These are phyloP conservation scores for Dicycla oo DNA, from an alignment of 2,888 invertebrate species.

Conservation along the genomic window DNA sequence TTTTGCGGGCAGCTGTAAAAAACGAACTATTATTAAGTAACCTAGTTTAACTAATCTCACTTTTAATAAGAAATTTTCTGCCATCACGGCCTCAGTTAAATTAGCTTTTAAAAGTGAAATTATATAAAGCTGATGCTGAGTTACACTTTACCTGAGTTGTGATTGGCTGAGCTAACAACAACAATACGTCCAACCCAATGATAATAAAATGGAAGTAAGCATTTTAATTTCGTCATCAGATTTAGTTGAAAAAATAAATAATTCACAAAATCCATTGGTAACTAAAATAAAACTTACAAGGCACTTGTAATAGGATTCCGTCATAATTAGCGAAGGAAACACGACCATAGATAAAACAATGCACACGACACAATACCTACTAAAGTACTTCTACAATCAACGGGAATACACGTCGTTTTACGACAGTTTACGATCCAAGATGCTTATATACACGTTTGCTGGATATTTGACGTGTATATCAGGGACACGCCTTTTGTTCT, in stretches of 20 bases:
- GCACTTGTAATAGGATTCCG: not conserved
- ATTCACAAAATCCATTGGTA: too few relatives aligned
- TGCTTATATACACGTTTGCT: constrained; percentile 8
- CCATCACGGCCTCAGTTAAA: not conserved
- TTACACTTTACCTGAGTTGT: not conserved
- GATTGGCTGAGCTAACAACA: not conserved
- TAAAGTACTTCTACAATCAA: constrained; percentile 24
- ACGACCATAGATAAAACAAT: constrained; percentile 2
- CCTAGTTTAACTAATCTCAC: not conserved
- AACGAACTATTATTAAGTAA: not conserved
- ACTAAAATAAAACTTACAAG: not conserved
- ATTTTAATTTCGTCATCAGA: not conserved
- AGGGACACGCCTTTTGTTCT: constrained; percentile 57
- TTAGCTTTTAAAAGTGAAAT: not conserved
- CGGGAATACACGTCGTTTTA: constrained; percentile 36
- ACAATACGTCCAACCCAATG: not conserved
- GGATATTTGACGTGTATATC: constrained; percentile 46
- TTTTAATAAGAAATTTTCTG: too few relatives aligned
- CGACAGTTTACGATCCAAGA: constrained; percentile 53
- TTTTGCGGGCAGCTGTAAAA: not conserved
- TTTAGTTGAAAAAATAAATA: too few relatives aligned
- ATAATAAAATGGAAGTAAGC: not conserved
- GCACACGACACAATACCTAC: not conserved
- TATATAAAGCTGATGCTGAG: not conserved
- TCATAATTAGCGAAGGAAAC: not conserved